Evolutionary conservation across 2,113 vertebrate species (phyloP).

Genomic region (Crypturellus undulatus): DNA sequence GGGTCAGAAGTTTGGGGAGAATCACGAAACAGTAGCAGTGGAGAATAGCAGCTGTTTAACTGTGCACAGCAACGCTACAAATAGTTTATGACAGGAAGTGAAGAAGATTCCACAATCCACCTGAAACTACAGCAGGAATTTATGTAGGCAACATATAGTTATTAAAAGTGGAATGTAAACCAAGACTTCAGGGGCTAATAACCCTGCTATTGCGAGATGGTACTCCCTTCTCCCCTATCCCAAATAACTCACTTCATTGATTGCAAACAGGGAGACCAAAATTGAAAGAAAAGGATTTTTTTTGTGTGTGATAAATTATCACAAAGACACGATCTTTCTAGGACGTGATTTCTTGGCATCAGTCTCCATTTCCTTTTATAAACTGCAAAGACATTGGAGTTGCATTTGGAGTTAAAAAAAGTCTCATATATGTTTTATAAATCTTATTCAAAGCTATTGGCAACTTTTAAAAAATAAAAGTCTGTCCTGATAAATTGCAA

Average conservation of each 20-base stretch:
- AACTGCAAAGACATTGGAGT: conserved; percentile 1
- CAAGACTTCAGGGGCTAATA: conserved; percentile 67
- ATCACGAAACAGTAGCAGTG: conserved; percentile 36
- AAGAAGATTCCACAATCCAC: conserved; percentile 60
- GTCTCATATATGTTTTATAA: neutral
- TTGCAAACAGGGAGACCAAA: conserved; percentile 44
- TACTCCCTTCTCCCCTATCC: neutral
- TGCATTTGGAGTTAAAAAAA: neutral
- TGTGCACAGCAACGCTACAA: neutral
- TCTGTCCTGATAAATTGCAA: neutral
- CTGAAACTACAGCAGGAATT: conserved; percentile 58
- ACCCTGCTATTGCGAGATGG: conserved; percentile 50
- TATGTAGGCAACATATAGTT: conserved; percentile 57
- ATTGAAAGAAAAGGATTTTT: neutral
- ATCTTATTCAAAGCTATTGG: neutral
- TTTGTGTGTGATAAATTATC: conserved; percentile 49
- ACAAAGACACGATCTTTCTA: conserved; percentile 54
- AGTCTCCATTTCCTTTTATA: conserved; percentile 44
- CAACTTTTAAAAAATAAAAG: neutral
- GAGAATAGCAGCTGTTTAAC: conserved; percentile 40
- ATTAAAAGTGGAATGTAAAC: conserved; percentile 59
- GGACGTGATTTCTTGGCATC: conserved; percentile 39
- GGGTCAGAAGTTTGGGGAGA: conserved; percentile 61
- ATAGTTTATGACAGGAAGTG: conserved; percentile 60
- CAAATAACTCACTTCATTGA: conserved; percentile 41